phyloP scores from a whole-genome alignment of 2,797 vertebrate species.

The Cynopterus sphinx region DNA sequence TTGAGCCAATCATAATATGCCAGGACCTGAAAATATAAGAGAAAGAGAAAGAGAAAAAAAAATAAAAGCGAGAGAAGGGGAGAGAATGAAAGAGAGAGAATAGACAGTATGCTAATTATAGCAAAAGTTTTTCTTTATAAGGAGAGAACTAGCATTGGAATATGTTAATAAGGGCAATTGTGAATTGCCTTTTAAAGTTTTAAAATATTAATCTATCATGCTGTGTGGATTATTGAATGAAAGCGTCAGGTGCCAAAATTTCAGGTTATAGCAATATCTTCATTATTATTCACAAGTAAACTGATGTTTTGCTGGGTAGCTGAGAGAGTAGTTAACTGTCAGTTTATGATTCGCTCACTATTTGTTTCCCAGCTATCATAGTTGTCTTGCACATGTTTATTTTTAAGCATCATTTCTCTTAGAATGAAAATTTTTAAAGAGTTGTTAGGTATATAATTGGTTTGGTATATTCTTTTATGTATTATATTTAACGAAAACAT shows the following conservation, averaged over 20 bases:
- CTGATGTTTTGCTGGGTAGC: not conserved
- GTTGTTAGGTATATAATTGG: not conserved
- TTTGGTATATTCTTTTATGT: not conserved
- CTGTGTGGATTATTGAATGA: not conserved
- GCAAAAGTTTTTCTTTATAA: not conserved
- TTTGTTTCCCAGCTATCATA: not conserved
- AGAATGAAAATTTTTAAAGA: constrained; percentile 12
- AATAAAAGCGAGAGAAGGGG: no score
- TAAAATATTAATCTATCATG: not conserved
- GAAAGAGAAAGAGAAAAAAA: not conserved
- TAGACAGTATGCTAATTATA: not conserved
- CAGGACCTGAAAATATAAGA: not conserved
- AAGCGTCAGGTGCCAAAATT: not conserved
- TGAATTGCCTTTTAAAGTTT: not conserved
- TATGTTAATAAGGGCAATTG: not conserved
- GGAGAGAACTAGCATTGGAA: not conserved
- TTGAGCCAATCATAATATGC: not conserved
- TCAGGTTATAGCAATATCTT: not conserved
- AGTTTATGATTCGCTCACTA: not conserved
- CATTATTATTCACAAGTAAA: not conserved
- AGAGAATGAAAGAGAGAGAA: not conserved
- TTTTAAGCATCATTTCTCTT: not conserved
- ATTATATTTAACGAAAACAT: constrained; percentile 9
- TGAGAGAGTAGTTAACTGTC: not conserved
- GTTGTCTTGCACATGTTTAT: not conserved